Conservation (phyloP, 2,888 invertebrate species). For the Leucophora obtusa region DNA sequence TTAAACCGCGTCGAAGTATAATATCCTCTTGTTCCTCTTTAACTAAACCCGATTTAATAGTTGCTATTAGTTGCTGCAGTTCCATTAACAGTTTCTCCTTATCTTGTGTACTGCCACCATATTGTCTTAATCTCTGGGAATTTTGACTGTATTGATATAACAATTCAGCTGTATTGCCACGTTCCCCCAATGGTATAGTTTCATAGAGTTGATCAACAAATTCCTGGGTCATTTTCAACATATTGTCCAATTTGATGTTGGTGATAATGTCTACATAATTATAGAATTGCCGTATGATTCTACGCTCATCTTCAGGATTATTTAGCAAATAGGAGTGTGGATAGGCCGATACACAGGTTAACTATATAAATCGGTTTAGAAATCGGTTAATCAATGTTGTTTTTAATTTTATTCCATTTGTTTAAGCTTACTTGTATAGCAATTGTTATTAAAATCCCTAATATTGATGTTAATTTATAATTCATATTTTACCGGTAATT, state of each 20-base stretch:
- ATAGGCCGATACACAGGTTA: constrained; percentile 10
- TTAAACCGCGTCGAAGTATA: constrained; percentile 58
- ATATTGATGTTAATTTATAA: constrained; percentile 30
- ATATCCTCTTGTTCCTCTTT: constrained; percentile 64
- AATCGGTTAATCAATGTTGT: neutral
- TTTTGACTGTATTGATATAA: constrained; percentile 58
- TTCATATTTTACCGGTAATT: constrained; percentile 53
- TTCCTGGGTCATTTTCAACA: constrained; percentile 54
- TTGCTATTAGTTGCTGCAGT: constrained; percentile 59
- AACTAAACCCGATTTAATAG: constrained; percentile 63
- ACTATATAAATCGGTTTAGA: constrained; percentile 8
- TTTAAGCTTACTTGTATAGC: constrained; percentile 35
- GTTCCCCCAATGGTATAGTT: constrained; percentile 61
- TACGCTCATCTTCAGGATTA: constrained; percentile 39
- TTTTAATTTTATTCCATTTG: neutral
- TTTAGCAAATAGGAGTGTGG: neutral
- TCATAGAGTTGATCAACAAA: constrained; percentile 60
- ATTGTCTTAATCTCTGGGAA: constrained; percentile 43
- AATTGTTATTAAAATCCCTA: constrained; percentile 27
- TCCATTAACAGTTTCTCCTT: constrained; percentile 60
- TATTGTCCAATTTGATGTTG: constrained; percentile 63
- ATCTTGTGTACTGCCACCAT: constrained; percentile 50
- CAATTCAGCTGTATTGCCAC: constrained; percentile 63
- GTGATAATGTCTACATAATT: constrained; percentile 63
- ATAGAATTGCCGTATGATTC: constrained; percentile 58